A percentile compares a stretch with the other conserved stretches of the same genome.
Evolutionary conservation across 2,888 invertebrate species (phyloP).

Genomic region (Tenodera sinensis): DNA sequence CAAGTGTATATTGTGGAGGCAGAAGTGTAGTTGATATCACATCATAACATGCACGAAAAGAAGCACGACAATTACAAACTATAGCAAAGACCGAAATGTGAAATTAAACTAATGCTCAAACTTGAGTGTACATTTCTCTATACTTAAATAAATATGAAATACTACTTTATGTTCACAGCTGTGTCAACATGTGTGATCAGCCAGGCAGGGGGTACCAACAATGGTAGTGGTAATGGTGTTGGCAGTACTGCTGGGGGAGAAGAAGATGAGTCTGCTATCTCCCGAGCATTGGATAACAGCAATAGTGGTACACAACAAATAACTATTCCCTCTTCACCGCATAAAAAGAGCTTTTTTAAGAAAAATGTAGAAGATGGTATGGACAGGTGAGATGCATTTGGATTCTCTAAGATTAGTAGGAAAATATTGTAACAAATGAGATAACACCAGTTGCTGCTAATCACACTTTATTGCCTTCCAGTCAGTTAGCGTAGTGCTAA

Average conservation of each 20-base stretch:
- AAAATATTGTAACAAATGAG: no score
- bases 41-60: no score
- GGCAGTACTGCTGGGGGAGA: slow-evolving; percentile 32
- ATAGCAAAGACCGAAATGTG: no score
- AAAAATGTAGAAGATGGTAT: slow-evolving; percentile 88
- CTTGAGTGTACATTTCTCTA: no score
- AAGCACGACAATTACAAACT: no score
- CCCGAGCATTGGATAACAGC: slow-evolving; percentile 42
- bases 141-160: not conserved
- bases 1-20: no score
- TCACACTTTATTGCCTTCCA: no score
- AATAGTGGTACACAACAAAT: slow-evolving; percentile 28
- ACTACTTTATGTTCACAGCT: not conserved
- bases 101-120: no score
- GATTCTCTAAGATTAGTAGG: no score
- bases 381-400: slow-evolving; percentile 49
- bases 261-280: slow-evolving; percentile 39
- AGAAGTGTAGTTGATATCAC: no score
- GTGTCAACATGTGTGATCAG: slow-evolving; percentile 21
- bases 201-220: not conserved
- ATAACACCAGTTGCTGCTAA: no score
- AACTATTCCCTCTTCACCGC: slow-evolving; percentile 52
- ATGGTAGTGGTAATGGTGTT: slow-evolving; percentile 5
- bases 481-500: no score
- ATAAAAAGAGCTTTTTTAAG: slow-evolving; percentile 75